Base-by-base conservation (phyloP, 1,140 invertebrate genomes). In the Lasaia peninsularis region DNA sequence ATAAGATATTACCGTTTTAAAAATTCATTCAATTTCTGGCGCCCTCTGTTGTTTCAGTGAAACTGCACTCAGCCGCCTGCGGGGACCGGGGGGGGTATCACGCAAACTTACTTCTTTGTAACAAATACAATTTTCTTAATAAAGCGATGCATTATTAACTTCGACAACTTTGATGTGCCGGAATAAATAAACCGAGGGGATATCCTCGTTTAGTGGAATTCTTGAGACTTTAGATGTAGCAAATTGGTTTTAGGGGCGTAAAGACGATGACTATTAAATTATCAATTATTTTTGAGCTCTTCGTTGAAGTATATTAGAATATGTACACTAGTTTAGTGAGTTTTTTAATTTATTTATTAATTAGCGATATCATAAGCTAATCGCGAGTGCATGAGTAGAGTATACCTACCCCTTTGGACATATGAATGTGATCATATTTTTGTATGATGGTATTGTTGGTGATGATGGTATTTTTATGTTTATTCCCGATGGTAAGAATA, bases 61-160 rank as follows among this genome's bases (percentile, higher is more conserved):
- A 37, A 16, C 14, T 16, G 35, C 35, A 37, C 12, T 37, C 6
- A 12, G 8, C 35, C 35, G n/a, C 14, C 14, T 12, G 8, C n/a
- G 35, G 35, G 35, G 14, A 14, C 12, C 12, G 5, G n/a, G 11
- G 34, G 12, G 12, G 11, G 34, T 3, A 14, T 37, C 14, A 37
- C 35, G 35, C 14, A 37, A 40, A 16, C 37, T 40, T 40, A 16
- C 37, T 28, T 28, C 37, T 40, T 40, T 8, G 16, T 40, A 18
- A 16, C 37, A 40, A 40, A 40, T 40, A 40, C 7, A 40, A 40
- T 40, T 40, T 40, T 40, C 57, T 62, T 74, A 73, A 78, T 72
- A 75, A 78, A 73, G 64, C 63, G 66, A 71, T 78, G 72, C 73
- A 78, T 76, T 78, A 80, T 78, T 78, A 80, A 80, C 67, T 74